Evolutionary conservation across 2,113 vertebrate species (phyloP), one percentile per base, ranked within the genome.

Genomic region (Condylura cristata): DNA sequence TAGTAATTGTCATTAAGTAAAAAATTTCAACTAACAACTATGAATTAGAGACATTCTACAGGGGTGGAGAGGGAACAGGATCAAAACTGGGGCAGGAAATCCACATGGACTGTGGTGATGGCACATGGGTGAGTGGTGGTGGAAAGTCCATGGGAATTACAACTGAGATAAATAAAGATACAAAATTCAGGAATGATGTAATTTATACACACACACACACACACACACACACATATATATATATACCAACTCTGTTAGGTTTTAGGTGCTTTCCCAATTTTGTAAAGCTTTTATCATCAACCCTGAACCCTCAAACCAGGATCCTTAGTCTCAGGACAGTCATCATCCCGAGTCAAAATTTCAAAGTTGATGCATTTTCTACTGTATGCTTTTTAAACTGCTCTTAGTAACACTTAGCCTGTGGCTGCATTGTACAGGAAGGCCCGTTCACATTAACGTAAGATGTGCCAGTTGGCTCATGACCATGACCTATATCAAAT

Each of bases 241-340:
- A n/a, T n/a, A n/a, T n/a, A n/a, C 11, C 58, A 74, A 68, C 28
- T 84, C 44, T 51, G 3, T 58, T 44, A 58, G 8, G 46, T 60
- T 86, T 61, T 24, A 63, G 17, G 8, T 56, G 37, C 39, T 76
- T 92, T 58, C n/a, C 56, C 10, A 56, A 44, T 65, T 94, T 87
- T 91, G 32, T 71, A 80, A 90, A 46, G 18, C 0, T 66, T 93
- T 70, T 75, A 22, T 66, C 24, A 80, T 93, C n/a, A 94, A 71
- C 30, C 63, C n/a, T 70, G 65, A 92, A 13, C 37, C 28, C 14
- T 22, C 18, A 6, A 71, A n/a, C 22, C 26, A 48, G 12, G 18
- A 88, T 34, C 41, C 44, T 79, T 58, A 90, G 34, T 41, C 32
- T 75, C 37, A 93, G 22, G 11, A 14, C 26, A 75, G 20, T 56